Evolutionary conservation across 2,113 vertebrate genomes (phyloP).

Genomic region (Ramphastos sulfuratus): DNA sequence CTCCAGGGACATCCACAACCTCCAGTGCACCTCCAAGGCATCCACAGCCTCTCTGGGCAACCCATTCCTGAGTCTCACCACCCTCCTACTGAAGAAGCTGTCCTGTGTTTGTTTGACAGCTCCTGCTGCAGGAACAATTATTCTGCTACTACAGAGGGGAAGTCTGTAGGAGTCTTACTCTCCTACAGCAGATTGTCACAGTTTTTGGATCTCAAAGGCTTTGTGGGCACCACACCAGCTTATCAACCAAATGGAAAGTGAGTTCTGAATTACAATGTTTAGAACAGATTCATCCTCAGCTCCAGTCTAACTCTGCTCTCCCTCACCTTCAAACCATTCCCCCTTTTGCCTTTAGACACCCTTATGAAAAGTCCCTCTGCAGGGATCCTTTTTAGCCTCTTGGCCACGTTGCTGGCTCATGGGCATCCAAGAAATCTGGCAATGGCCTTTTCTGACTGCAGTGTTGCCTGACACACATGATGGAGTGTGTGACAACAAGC

Average conservation of each 20-base stretch:
- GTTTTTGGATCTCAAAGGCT: not conserved
- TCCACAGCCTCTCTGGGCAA: no score
- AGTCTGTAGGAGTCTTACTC: not conserved
- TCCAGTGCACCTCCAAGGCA: no score
- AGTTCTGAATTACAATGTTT: not conserved
- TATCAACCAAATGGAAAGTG: not conserved
- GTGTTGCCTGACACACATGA: not conserved
- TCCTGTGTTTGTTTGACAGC: not conserved
- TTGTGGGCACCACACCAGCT: not conserved
- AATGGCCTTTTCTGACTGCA: not conserved
- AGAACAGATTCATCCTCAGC: not conserved
- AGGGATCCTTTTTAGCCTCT: no score
- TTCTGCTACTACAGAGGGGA: not conserved
- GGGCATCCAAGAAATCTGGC: not conserved
- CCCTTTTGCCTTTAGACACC: no score
- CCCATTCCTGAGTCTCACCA: no score
- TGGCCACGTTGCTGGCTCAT: no score
- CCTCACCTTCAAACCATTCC: no score
- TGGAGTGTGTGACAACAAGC: not conserved
- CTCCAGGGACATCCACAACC: no score
- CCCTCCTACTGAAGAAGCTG: not conserved
- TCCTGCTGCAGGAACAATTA: not conserved
- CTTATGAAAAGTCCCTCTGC: no score
- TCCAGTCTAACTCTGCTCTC: no score
- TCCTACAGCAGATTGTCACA: not conserved